phyloP scores from a whole-genome alignment of 1,140 invertebrate genomes.

The Aricia agestis region DNA sequence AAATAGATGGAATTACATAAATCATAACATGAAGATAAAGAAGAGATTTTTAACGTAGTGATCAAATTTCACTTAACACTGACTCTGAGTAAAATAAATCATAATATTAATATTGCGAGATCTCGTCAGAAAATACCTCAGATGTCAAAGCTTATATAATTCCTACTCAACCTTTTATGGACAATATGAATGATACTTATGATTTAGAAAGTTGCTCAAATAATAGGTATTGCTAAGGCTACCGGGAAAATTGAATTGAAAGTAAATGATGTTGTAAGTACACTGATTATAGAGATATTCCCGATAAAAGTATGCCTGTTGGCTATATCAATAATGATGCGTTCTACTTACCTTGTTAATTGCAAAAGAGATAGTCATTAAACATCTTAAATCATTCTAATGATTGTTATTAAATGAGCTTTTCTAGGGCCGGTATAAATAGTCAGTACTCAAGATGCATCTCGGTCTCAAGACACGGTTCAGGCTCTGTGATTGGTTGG shows the following conservation, averaged over 20 bases:
- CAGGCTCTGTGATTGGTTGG: no score
- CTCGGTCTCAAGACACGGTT: no score
- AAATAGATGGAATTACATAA: background rate
- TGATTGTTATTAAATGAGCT: background rate
- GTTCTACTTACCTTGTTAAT: slow-evolving; percentile 1
- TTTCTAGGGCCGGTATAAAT: no score
- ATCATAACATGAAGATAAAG: background rate
- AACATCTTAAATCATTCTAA: background rate
- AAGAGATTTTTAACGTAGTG: background rate
- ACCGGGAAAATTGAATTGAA: slow-evolving; percentile 17
- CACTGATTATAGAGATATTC: background rate
- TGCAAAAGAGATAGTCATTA: background rate
- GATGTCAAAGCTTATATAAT: background rate
- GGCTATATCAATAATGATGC: background rate
- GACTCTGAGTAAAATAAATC: background rate
- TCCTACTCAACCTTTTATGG: background rate
- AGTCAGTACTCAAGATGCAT: no score
- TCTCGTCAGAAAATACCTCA: background rate
- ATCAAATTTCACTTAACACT: background rate
- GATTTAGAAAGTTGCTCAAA: slow-evolving; percentile 40
- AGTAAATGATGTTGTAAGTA: slow-evolving; percentile 13
- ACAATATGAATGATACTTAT: slow-evolving; percentile 24
- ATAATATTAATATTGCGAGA: background rate
- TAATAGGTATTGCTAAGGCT: background rate
- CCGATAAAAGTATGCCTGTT: background rate